Conservation (phyloP, 2,888 invertebrate genomes). For the Molorchus minor region DNA sequence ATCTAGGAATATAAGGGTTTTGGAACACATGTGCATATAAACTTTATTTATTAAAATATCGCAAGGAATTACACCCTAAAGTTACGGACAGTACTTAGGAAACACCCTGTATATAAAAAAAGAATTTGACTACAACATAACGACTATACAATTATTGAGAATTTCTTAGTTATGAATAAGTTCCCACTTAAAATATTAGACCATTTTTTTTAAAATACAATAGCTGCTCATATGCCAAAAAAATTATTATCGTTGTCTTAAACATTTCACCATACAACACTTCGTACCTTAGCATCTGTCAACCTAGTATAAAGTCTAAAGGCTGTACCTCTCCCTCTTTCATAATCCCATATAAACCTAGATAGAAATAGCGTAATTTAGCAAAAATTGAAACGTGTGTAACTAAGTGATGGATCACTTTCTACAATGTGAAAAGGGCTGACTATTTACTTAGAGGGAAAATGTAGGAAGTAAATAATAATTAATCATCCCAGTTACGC, state of each 20-base stretch:
- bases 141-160: too few species aligned
- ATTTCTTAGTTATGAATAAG: too few species aligned
- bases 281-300: too few species aligned
- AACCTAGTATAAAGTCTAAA: too few species aligned
- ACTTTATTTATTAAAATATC: too few species aligned
- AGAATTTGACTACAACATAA: too few species aligned
- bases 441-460: conserved; percentile 16
- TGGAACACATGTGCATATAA: too few species aligned
- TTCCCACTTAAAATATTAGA: too few species aligned
- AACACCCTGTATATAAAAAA: too few species aligned
- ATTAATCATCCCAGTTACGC: conserved; percentile 19
- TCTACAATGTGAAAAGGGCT: background rate
- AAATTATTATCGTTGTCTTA: background rate
- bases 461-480: conserved; percentile 14
- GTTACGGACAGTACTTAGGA: too few species aligned
- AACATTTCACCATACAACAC: background rate
- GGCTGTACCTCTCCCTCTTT: background rate
- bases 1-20: too few species aligned
- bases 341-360: background rate
- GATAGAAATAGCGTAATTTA: background rate
- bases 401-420: conserved; percentile 14
- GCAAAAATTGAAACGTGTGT: background rate
- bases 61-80: too few species aligned
- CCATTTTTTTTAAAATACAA: background rate
- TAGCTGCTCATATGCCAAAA: background rate